Percentiles rank a stretch among this genome's conserved stretches.
These are phyloP conservation scores for Decapterus maruadsi DNA, from an alignment of 2,797 vertebrate genomes.

Conservation along the genomic window DNA sequence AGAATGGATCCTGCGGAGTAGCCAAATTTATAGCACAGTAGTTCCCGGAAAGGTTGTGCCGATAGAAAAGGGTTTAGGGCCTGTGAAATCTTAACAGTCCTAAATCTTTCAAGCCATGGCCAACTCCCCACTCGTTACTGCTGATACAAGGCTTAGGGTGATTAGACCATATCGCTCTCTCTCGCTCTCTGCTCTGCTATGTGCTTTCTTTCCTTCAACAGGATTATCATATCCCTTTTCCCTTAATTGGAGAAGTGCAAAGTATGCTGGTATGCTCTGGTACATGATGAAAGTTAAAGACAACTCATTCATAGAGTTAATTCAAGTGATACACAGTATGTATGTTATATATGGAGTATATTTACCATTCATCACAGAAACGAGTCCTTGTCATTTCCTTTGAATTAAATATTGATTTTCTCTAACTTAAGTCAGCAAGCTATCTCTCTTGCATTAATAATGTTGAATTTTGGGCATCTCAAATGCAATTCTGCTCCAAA, in stretches of 20 bases:
- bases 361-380: constrained; percentile 11
- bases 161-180: constrained; percentile 71
- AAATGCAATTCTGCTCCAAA: not conserved
- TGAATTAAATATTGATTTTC: constrained; percentile 22
- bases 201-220: constrained; percentile 65
- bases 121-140: constrained; percentile 69
- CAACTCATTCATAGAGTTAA: constrained; percentile 10
- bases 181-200: constrained; percentile 54
- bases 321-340: not conserved
- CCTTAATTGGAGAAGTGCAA: constrained; percentile 75
- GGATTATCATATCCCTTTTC: constrained; percentile 75
- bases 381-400: constrained; percentile 4
- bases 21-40: constrained; percentile 52
- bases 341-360: not conserved
- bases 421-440: not conserved
- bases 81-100: constrained; percentile 75
- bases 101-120: constrained; percentile 73
- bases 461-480: constrained; percentile 10
- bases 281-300: constrained; percentile 25
- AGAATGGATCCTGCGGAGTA: constrained; percentile 32
- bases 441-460: not conserved
- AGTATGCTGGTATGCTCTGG: constrained; percentile 51
- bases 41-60: constrained; percentile 47
- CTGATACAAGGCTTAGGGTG: constrained; percentile 75
- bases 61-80: constrained; percentile 59